phyloP scores from a whole-genome alignment of 2,797 vertebrate species.

The Fundulus diaphanus region DNA sequence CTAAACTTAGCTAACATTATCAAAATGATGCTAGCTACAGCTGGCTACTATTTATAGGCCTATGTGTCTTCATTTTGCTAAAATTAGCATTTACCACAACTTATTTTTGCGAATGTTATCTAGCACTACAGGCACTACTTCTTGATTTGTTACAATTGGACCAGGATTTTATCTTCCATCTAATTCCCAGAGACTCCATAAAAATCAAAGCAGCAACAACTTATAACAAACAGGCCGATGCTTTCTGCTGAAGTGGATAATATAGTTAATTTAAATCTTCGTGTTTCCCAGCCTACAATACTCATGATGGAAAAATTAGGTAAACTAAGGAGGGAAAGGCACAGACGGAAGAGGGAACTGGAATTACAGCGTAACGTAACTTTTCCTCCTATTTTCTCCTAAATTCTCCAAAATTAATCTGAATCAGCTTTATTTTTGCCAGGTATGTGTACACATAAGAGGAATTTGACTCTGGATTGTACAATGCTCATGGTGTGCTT shows the following conservation, averaged over 20 bases:
- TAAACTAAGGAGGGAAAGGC: slow-evolving; percentile 7
- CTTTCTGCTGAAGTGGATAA: slow-evolving; percentile 40
- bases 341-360: background rate
- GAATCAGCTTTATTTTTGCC: too few relatives aligned
- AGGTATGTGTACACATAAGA: too few relatives aligned
- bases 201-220: background rate
- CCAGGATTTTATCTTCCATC: too few relatives aligned
- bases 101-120: too few relatives aligned
- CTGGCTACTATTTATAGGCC: background rate
- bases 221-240: background rate
- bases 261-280: slow-evolving; percentile 51
- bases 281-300: slow-evolving; percentile 48
- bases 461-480: too few relatives aligned
- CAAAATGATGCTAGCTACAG: background rate
- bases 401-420: too few relatives aligned
- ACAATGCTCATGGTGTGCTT: too few relatives aligned
- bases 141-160: too few relatives aligned
- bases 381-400: slow-evolving; percentile 56
- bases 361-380: slow-evolving; percentile 16
- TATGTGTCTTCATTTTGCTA: background rate
- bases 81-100: background rate
- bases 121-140: too few relatives aligned
- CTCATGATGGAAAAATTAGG: slow-evolving; percentile 49
- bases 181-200: too few relatives aligned
- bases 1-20: background rate